Evolutionary conservation across 1,140 invertebrate genomes (phyloP).

Genomic region (Berghia stephanieae): DNA sequence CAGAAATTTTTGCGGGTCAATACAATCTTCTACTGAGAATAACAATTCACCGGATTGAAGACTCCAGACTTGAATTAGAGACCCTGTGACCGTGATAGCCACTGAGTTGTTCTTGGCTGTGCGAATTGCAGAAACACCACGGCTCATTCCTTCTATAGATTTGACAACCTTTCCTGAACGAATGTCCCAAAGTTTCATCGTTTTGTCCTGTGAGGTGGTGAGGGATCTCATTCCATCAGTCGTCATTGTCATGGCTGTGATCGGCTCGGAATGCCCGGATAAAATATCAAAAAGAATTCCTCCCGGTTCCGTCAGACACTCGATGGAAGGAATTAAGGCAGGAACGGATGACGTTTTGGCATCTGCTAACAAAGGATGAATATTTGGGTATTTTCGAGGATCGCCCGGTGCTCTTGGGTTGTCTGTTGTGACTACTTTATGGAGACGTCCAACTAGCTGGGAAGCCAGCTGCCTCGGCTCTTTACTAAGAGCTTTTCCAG

Average conservation of each 20-base stretch:
- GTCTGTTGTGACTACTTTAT: constrained; percentile 53
- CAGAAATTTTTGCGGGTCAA: constrained; percentile 57
- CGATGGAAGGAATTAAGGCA: constrained; percentile 55
- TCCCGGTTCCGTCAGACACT: constrained; percentile 60
- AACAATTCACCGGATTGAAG: constrained; percentile 46
- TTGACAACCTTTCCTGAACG: constrained; percentile 56
- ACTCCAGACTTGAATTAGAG: constrained; percentile 57
- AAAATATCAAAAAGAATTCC: constrained; percentile 60
- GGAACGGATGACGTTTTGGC: constrained; percentile 53
- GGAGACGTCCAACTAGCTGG: constrained; percentile 88
- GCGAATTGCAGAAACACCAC: constrained; percentile 47
- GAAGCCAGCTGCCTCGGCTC: constrained; percentile 95
- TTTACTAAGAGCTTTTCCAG: constrained; percentile 74
- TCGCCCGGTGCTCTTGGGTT: constrained; percentile 54
- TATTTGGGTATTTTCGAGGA: constrained; percentile 55
- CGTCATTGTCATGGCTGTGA: constrained; percentile 58
- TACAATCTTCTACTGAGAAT: constrained; percentile 45
- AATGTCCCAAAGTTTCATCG: constrained; percentile 63
- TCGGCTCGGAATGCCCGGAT: constrained; percentile 58
- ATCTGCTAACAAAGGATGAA: constrained; percentile 50
- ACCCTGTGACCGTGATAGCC: constrained; percentile 53
- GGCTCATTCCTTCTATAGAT: constrained; percentile 57
- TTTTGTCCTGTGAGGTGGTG: constrained; percentile 59
- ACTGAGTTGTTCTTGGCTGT: constrained; percentile 48
- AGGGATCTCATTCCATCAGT: constrained; percentile 58